phyloP scores from a whole-genome alignment of 1,140 invertebrate species.

The Danaus plexippus region DNA sequence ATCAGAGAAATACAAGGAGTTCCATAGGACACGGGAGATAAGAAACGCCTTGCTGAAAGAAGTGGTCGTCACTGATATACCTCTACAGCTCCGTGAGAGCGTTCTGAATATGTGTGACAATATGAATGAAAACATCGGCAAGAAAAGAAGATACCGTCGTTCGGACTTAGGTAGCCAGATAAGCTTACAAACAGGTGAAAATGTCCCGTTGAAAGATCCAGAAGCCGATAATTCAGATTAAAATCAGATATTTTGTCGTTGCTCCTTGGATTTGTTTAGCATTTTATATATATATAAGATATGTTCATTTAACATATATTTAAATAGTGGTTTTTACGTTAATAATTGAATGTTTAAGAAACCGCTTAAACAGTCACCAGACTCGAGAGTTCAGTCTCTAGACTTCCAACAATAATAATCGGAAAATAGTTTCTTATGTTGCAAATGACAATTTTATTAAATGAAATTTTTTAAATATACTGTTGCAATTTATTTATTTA shows the following conservation, averaged over 20 bases:
- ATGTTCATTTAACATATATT: too few species aligned
- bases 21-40: conserved; percentile 24
- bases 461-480: conserved; percentile 2
- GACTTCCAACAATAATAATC: too few species aligned
- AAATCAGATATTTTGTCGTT: too few species aligned
- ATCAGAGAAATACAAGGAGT: conserved; percentile 17
- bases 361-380: too few species aligned
- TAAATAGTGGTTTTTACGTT: too few species aligned
- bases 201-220: too few species aligned
- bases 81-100: conserved; percentile 44
- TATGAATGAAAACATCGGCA: conserved; percentile 34
- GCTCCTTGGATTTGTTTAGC: too few species aligned
- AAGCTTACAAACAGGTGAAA: conserved; percentile 19
- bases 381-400: too few species aligned
- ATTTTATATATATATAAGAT: too few species aligned
- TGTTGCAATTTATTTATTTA: not conserved
- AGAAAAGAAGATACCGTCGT: conserved; percentile 42
- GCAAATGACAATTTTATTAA: conserved; percentile 9
- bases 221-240: too few species aligned
- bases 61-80: conserved; percentile 48
- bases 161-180: conserved; percentile 34
- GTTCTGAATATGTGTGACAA: conserved; percentile 43
- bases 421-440: too few species aligned
- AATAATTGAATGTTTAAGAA: too few species aligned
- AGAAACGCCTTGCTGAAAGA: conserved; percentile 42